Evolutionary conservation across 2,113 vertebrate species (phyloP).

Genomic region (Austrofundulus limnaeus): DNA sequence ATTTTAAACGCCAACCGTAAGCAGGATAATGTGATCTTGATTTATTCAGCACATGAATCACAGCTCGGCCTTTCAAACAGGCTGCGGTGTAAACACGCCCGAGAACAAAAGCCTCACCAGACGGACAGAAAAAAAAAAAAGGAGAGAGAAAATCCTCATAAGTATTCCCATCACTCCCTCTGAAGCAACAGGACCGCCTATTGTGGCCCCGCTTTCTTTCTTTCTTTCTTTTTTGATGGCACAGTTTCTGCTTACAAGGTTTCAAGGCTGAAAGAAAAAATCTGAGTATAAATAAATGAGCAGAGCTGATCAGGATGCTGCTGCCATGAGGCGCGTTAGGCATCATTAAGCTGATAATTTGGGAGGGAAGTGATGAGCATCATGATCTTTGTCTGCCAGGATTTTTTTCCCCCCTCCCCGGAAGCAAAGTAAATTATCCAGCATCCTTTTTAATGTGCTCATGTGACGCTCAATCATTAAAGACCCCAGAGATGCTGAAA

Average conservation of each 20-base stretch:
- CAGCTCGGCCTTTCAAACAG: constrained; percentile 43
- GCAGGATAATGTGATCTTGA: constrained; percentile 51
- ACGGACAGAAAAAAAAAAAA: not conserved
- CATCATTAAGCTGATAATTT: constrained; percentile 27
- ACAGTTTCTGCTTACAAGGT: too few relatives aligned
- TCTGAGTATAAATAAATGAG: not conserved
- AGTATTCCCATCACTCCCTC: constrained; percentile 58
- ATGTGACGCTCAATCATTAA: not conserved
- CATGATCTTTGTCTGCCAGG: constrained; percentile 15
- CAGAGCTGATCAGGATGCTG: constrained; percentile 3
- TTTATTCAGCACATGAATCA: constrained; percentile 61
- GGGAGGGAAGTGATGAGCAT: constrained; percentile 11
- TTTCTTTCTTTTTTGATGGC: constrained; percentile 40
- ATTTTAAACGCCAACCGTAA: constrained; percentile 39
- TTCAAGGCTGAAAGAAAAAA: not conserved
- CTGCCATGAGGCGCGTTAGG: constrained; percentile 27
- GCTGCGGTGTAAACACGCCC: constrained; percentile 31
- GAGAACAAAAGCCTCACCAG: constrained; percentile 60
- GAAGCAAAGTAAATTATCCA: constrained; percentile 25
- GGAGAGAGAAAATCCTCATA: constrained; percentile 22
- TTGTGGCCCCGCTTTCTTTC: constrained; percentile 26
- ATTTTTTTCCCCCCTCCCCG: constrained; percentile 8
- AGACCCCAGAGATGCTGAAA: not conserved
- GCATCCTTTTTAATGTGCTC: not conserved
- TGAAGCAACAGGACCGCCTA: constrained; percentile 36